phyloP scores from a whole-genome alignment of 1,140 invertebrate species.

The Nasonia longicornis region DNA sequence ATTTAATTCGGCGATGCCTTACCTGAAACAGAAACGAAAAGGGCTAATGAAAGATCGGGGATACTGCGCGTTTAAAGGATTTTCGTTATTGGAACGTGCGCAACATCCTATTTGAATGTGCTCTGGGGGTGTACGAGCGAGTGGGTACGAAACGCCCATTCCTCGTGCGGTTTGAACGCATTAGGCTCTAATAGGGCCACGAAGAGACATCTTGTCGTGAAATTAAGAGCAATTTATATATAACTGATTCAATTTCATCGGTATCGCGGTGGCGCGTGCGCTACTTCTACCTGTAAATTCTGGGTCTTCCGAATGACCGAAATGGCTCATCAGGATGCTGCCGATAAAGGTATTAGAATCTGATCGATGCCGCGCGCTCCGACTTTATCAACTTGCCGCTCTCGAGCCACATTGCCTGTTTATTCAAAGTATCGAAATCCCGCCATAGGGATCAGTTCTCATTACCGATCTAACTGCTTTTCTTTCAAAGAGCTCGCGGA shows the following conservation, averaged over 20 bases:
- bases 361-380: not conserved
- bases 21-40: not conserved
- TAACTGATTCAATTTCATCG: conserved; percentile 17
- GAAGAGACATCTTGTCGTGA: not conserved
- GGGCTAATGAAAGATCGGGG: too few species aligned
- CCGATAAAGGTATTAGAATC: conserved; percentile 22
- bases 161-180: not conserved
- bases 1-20: not conserved
- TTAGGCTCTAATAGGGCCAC: not conserved
- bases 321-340: conserved; percentile 7
- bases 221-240: conserved; percentile 21
- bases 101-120: too few species aligned
- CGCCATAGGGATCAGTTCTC: not conserved
- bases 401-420: not conserved
- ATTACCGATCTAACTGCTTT: not conserved
- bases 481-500: too few species aligned
- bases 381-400: not conserved
- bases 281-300: conserved; percentile 1
- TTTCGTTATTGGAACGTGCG: too few species aligned
- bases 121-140: too few species aligned
- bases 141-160: not conserved
- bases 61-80: too few species aligned
- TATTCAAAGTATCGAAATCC: not conserved
- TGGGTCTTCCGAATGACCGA: not conserved
- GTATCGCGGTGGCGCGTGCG: not conserved